phyloP scores from a whole-genome alignment of 2,888 invertebrate genomes.

The Pollenia griseotomentosa region DNA sequence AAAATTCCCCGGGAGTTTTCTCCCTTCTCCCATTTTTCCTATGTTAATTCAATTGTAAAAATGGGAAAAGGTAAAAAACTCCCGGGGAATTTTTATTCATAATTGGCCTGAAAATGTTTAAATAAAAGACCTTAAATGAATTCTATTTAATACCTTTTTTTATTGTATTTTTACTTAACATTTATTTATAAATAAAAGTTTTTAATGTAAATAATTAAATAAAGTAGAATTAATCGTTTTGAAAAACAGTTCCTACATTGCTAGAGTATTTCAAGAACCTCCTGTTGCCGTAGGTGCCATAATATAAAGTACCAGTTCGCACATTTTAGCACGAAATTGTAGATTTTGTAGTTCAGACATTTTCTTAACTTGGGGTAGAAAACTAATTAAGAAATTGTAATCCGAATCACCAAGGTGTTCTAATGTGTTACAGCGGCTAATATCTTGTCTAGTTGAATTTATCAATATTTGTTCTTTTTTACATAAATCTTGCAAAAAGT shows the following conservation, averaged over 20 bases:
- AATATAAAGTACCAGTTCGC: conserved; percentile 79
- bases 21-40: no score
- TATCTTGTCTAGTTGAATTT: conserved; percentile 78
- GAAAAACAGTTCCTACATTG: neutral
- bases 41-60: no score
- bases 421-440: conserved; percentile 77
- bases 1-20: no score
- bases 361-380: conserved; percentile 81
- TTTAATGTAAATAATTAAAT: no score
- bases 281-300: conserved; percentile 71
- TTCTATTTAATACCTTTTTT: no score
- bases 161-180: no score
- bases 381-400: conserved; percentile 81
- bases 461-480: conserved; percentile 80
- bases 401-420: conserved; percentile 81
- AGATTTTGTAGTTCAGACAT: conserved; percentile 80
- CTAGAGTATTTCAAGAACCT: neutral
- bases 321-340: conserved; percentile 80
- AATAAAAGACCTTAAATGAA: no score
- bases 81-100: no score
- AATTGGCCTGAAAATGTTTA: no score
- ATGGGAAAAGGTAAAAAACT: no score
- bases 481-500: conserved; percentile 78
- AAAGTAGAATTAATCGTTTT: no score
- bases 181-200: no score